Conservation (phyloP, 2,113 vertebrate genomes). For the Pogonocichla stellata region DNA sequence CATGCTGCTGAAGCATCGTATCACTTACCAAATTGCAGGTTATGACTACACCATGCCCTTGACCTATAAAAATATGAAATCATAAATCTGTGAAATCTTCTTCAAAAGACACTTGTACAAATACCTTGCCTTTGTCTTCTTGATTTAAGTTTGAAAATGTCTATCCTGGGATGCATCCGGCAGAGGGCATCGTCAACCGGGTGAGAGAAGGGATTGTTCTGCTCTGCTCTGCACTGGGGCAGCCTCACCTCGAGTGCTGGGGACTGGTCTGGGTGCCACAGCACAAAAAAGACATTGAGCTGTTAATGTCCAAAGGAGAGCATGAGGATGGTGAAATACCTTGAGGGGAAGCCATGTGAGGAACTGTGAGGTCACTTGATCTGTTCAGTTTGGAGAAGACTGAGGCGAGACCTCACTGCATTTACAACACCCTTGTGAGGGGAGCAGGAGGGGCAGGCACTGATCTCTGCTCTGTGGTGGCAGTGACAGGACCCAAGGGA, state of each 20-base stretch:
- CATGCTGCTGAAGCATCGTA: not conserved
- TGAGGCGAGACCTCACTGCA: not conserved
- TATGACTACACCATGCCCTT: not conserved
- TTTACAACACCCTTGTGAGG: not conserved
- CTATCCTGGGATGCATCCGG: not conserved
- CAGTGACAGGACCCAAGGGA: not conserved
- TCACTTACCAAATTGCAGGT: not conserved
- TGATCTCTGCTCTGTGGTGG: not conserved
- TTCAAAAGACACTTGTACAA: not conserved
- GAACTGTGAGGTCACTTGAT: not conserved
- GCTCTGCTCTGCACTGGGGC: fast-evolving
- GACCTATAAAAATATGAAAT: not conserved
- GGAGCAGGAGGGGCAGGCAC: no score
- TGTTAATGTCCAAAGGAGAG: not conserved
- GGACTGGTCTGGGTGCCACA: not conserved
- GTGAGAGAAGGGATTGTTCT: fast-evolving
- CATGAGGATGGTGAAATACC: not conserved
- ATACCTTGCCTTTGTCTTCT: not conserved
- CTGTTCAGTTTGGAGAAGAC: not conserved
- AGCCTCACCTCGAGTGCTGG: fast-evolving
- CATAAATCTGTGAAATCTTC: not conserved
- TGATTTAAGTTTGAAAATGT: not conserved
- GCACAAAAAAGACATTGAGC: fast-evolving
- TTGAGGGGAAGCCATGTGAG: not conserved
- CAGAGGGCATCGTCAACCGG: fast-evolving